Base-by-base conservation (phyloP, 2,113 vertebrate species). In the Laticauda laticaudata region DNA sequence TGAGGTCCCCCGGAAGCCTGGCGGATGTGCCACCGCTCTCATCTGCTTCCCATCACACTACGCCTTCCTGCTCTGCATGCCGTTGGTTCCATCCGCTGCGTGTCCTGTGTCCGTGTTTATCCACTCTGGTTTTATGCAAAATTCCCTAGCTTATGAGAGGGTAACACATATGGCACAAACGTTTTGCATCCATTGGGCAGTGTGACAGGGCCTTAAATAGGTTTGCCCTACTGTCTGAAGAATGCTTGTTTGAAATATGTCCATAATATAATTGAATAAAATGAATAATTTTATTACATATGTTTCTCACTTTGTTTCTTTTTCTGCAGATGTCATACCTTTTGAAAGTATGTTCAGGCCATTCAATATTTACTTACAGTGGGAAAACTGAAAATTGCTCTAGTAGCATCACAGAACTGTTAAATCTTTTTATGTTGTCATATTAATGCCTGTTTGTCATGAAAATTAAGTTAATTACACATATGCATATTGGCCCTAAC, bases 381-480 rank as follows among this genome's bases (percentile, higher is more conserved):
- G 34, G 3, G 1, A 56, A 86, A 56, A 56, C 24, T 86, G 90
- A 18, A 86, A 55, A 56, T n/a, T 86, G 24, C 51, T 81, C 21
- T 43, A 29, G 23, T 43, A 86, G 34, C 75, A 45, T 7, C 4
- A 18, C 8, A 14, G 64, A 54, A 39, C 51, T 81, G 45, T 2
- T 39, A 55, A 85, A 43, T 20, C 3, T 54, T 34, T 23, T 39
- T 48, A 64, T 14, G 29, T 69, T 34, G 14, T 11, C 54, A 3
- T 85, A 6, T 24, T 69, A 23, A 14, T 55, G 23, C 12, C 15
- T 55, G 51, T 15, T 85, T 43, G n/a, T 20, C 55, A 91, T 43
- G 69, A 34, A 91, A 26, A 91, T 85, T 91, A 91, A 39, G 64
- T 55, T 91, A 53, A 85, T 91, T 85, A 55, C 29, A 85, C 64